These are phyloP conservation scores for Erannis defoliaria DNA, from an alignment of 2,888 invertebrate genomes.

Conservation along the genomic window DNA sequence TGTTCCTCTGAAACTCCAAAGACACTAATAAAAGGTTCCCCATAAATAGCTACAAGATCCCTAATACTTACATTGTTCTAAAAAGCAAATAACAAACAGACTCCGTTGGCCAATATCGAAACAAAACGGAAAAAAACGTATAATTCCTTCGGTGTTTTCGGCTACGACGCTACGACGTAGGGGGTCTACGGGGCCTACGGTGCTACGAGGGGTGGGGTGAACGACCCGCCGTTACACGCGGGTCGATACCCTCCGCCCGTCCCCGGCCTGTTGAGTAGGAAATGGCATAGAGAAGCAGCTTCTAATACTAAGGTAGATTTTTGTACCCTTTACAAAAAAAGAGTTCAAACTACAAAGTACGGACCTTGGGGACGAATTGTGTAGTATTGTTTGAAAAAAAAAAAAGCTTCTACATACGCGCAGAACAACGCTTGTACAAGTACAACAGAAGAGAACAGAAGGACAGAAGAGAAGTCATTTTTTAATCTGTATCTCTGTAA, in stretches of 20 bases:
- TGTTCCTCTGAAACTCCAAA: constrained; percentile 27
- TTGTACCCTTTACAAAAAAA: too few species aligned
- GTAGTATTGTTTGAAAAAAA: too few species aligned
- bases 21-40: constrained; percentile 38
- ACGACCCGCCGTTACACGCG: constrained; percentile 72
- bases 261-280: constrained; percentile 22
- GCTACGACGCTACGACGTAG: constrained; percentile 55
- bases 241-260: constrained; percentile 75
- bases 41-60: constrained; percentile 42
- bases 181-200: constrained; percentile 49
- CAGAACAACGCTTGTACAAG: not conserved
- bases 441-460: too few species aligned
- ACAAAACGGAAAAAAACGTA: constrained; percentile 54
- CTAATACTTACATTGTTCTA: constrained; percentile 56
- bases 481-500: not conserved
- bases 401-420: too few species aligned
- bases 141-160: constrained; percentile 51
- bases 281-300: not conserved
- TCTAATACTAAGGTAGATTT: not conserved
- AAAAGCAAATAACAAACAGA: constrained; percentile 59
- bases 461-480: too few species aligned
- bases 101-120: constrained; percentile 55
- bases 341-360: too few species aligned
- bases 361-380: too few species aligned
- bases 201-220: constrained; percentile 65